These are phyloP conservation scores for Tetragnatha montana DNA, from an alignment of 2,888 invertebrate species.

Conservation along the genomic window DNA sequence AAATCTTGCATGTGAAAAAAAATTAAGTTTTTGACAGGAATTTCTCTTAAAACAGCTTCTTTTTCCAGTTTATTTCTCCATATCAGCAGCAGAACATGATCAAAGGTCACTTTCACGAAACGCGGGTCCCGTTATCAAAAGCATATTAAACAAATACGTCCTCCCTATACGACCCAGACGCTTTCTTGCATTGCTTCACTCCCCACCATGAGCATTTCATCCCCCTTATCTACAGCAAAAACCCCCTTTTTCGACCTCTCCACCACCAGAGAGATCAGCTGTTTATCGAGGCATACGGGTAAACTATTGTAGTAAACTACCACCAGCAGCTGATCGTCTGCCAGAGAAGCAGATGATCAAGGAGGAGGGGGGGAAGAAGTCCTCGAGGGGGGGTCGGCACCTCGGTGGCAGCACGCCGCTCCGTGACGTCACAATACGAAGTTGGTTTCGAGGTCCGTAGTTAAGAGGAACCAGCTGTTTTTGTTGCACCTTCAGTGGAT, in stretches of 20 bases:
- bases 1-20: no score
- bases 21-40: no score
- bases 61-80: no score
- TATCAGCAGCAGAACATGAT: no score
- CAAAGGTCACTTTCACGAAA: not conserved
- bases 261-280: conserved; percentile 45
- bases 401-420: conserved; percentile 66
- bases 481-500: conserved; percentile 37
- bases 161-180: not conserved
- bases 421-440: conserved; percentile 67
- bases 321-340: conserved; percentile 9
- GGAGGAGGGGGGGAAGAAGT: conserved; percentile 44
- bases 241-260: not conserved
- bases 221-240: conserved; percentile 8
- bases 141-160: not conserved
- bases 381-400: conserved; percentile 25
- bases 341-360: conserved; percentile 55
- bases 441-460: conserved; percentile 47
- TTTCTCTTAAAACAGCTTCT: no score
- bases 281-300: conserved; percentile 57
- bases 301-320: conserved; percentile 24
- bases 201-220: not conserved
- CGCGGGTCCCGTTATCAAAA: not conserved
- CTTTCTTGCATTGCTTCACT: not conserved
- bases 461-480: conserved; percentile 46